Evolutionary conservation across 2,888 invertebrate genomes (phyloP), one percentile per base, ranked within the genome.

Genomic region (Spialia ferax): DNA sequence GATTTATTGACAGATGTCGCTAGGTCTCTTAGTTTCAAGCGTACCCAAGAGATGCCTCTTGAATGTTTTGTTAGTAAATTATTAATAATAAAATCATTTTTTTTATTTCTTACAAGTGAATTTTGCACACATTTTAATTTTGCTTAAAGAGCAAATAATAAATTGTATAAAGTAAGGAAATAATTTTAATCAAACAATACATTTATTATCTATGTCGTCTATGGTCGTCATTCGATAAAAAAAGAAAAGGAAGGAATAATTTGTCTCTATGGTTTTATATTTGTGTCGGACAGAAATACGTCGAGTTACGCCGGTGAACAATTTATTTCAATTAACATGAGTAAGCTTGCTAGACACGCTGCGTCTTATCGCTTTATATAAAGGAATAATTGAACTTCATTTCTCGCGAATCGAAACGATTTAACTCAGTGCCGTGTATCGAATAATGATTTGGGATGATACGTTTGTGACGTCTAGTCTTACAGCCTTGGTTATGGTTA

Each of bases 401-500:
- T 78, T 76, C 78, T 77, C 73, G 77, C 76, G 73, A 76, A 74
- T 79, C 76, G 77, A 78, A 79, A 78, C 77, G 76, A 79, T 81
- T 76, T 73, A 75, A 81, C 73, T 78, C 74, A 79, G 87, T 87
- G 84, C 76, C 80, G 87, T 86, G 81, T 80, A 81, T 77, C 86
- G 80, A 90, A 93, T 93, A 92, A 93, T 93, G 93, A 82, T 89
- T 90, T 85, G 85, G 84, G 85, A 86, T 90, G 88, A 88, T 88
- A 88, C 88, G 80, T 85, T 86, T 86, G 92, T 94, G 93, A 94
- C 93, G 92, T 92, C 91, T 89, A 84, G 85, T 83, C 83, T 86
- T 88, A 85, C 91, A 93, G 90, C 93, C 93, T 93, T 93, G 93
- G 90, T 87, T 92, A 90, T 93, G 91, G 92, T 93, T 91, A 90